Percentiles rank a stretch among this genome's conserved stretches.
Evolutionary conservation across 2,113 vertebrate species (phyloP).

Genomic region (Nothocercus nigrocapillus): DNA sequence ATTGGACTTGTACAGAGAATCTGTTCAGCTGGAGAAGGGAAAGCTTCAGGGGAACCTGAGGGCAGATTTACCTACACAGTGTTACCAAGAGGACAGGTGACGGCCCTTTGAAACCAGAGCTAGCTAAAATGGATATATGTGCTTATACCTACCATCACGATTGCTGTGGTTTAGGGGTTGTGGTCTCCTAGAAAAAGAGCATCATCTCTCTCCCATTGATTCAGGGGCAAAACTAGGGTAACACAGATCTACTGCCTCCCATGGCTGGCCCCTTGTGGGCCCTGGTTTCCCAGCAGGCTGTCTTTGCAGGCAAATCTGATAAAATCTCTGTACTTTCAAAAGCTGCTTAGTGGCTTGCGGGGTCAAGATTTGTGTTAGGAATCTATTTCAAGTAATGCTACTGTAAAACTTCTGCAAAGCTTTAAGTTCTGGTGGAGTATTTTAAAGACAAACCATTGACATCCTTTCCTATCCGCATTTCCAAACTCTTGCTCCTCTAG

Average conservation of each 20-base stretch:
- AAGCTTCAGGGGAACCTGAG: background rate
- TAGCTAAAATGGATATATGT: background rate
- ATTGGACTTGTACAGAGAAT: background rate
- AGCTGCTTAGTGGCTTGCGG: background rate
- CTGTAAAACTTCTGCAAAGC: background rate
- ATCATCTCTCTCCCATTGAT: too few species aligned
- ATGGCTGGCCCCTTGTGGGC: too few species aligned
- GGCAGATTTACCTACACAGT: background rate
- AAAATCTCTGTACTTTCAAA: background rate
- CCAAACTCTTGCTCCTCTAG: background rate
- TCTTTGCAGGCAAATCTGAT: background rate
- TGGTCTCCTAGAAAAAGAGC: too few species aligned
- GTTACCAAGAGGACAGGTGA: background rate
- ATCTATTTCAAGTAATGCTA: too few species aligned
- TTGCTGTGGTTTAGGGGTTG: too few species aligned
- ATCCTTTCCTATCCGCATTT: fast-evolving
- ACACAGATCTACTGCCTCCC: too few species aligned
- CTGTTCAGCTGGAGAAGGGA: background rate
- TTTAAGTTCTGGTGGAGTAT: background rate
- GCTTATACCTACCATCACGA: too few species aligned
- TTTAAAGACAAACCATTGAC: background rate
- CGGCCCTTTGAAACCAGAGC: background rate
- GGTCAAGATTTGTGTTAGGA: too few species aligned
- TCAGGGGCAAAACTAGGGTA: too few species aligned
- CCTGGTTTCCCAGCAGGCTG: background rate